Percentiles rank a stretch among this genome's conserved stretches.
These are phyloP conservation scores for Drosophila fuyamai DNA, from an alignment of 1,140 invertebrate species.

Conservation along the genomic window DNA sequence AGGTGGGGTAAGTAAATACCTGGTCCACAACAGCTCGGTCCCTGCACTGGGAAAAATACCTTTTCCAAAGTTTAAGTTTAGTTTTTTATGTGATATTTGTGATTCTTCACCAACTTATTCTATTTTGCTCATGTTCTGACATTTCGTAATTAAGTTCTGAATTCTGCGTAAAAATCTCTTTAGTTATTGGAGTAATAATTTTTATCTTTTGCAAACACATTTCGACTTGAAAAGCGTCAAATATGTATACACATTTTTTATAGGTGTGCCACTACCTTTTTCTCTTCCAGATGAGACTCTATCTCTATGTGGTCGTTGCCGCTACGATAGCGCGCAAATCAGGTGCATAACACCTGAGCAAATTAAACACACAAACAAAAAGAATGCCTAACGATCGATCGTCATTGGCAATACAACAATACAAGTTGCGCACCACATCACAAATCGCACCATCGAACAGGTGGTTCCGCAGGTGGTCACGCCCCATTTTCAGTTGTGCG, in stretches of 20 bases:
- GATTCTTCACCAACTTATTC: too few species aligned
- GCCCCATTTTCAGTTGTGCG: slow-evolving; percentile 36
- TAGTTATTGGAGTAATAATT: too few species aligned
- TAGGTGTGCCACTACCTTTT: slow-evolving; percentile 16
- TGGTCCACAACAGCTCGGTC: slow-evolving; percentile 6
- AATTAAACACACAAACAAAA: slow-evolving; percentile 61
- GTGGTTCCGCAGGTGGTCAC: slow-evolving; percentile 59
- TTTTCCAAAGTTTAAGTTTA: background rate
- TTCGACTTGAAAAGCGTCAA: too few species aligned
- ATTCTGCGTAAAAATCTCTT: too few species aligned
- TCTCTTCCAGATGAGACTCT: slow-evolving; percentile 33
- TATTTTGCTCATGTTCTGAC: too few species aligned
- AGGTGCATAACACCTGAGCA: slow-evolving; percentile 81
- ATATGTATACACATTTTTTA: background rate
- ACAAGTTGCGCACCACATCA: slow-evolving; percentile 28
- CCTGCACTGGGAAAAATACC: slow-evolving; percentile 7
- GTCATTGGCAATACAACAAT: slow-evolving; percentile 66
- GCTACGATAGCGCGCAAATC: slow-evolving; percentile 71
- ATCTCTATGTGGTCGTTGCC: slow-evolving; percentile 58
- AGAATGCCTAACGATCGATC: slow-evolving; percentile 62
- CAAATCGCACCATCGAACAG: slow-evolving; percentile 50
- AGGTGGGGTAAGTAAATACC: slow-evolving; percentile 67
- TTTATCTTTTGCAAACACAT: too few species aligned
- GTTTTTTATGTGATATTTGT: background rate
- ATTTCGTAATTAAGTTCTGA: too few species aligned